Conservation (phyloP, 2,888 invertebrate species). For the Lamellibrachia columna region DNA sequence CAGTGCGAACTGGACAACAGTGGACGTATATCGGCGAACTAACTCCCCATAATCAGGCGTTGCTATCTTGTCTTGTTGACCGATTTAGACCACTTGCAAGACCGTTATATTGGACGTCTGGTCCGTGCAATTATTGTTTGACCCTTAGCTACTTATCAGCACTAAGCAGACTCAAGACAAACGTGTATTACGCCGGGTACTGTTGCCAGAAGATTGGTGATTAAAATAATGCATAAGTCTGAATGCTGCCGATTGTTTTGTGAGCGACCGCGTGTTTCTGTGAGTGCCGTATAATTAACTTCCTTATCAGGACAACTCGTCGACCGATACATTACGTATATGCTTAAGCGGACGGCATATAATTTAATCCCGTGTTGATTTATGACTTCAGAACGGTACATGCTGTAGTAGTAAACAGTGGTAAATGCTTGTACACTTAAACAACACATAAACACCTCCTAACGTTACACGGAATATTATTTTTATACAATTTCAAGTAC, state of each 20-base stretch:
- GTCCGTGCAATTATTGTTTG: not conserved
- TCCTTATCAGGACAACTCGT: not conserved
- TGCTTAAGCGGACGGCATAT: not conserved
- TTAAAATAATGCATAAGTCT: not conserved
- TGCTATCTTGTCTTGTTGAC: too few relatives aligned
- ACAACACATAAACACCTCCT: not conserved
- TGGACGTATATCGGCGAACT: not conserved
- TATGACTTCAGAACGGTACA: not conserved
- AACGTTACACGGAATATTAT: not conserved
- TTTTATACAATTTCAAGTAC: not conserved
- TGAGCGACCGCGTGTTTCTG: not conserved
- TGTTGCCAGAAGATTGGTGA: not conserved
- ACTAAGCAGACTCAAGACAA: not conserved
- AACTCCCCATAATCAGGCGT: not conserved
- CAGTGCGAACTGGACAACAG: not conserved
- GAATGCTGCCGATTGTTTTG: not conserved
- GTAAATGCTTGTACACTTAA: not conserved
- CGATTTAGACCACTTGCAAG: too few relatives aligned
- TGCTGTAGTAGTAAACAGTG: not conserved
- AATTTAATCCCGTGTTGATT: not conserved
- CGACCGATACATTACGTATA: not conserved
- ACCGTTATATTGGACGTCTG: not conserved
- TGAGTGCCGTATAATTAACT: not conserved
- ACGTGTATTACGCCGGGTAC: not conserved
- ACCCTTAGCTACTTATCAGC: not conserved